These are phyloP conservation scores for Salvelinus alpinus DNA, from an alignment of 2,113 vertebrate species.

Conservation along the genomic window DNA sequence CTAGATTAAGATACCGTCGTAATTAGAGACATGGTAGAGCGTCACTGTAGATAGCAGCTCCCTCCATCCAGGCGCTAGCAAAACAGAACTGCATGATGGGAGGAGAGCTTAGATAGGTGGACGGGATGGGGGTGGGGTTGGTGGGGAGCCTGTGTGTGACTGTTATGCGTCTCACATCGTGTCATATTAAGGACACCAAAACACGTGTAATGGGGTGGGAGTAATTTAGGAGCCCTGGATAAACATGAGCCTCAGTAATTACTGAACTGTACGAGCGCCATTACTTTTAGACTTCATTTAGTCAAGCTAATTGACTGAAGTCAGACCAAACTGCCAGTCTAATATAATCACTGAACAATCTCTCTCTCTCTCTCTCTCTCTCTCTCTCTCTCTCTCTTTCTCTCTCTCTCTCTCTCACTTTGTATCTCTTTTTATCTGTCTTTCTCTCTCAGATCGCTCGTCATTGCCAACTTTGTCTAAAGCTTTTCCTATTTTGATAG, in stretches of 20 bases:
- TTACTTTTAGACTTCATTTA: slow-evolving; percentile 38
- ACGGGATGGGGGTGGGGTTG: not conserved
- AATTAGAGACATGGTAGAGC: slow-evolving; percentile 38
- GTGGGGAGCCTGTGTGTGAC: slow-evolving; percentile 20
- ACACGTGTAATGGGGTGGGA: slow-evolving; percentile 55
- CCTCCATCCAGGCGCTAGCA: slow-evolving; percentile 3
- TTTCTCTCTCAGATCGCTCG: not conserved
- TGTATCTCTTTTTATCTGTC: too few relatives aligned
- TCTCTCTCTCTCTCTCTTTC: not conserved
- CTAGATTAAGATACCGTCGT: slow-evolving; percentile 53
- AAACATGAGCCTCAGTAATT: slow-evolving; percentile 41
- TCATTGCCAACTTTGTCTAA: not conserved
- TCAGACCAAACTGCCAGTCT: slow-evolving; percentile 38
- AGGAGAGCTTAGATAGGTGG: not conserved
- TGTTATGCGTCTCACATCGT: slow-evolving; percentile 47
- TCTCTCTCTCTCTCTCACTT: not conserved
- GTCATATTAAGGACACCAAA: slow-evolving; percentile 58
- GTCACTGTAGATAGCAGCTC: slow-evolving; percentile 26
- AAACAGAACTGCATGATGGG: slow-evolving; percentile 28
- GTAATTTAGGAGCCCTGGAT: slow-evolving; percentile 45
- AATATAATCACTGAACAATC: slow-evolving; percentile 18
- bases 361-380: slow-evolving; percentile 6
- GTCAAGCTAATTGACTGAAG: slow-evolving; percentile 30
- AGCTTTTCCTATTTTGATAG: not conserved
- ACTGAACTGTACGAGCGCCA: slow-evolving; percentile 10